These are phyloP conservation scores for Sclerurus mexicanus DNA, from an alignment of 2,113 vertebrate genomes.

Conservation along the genomic window DNA sequence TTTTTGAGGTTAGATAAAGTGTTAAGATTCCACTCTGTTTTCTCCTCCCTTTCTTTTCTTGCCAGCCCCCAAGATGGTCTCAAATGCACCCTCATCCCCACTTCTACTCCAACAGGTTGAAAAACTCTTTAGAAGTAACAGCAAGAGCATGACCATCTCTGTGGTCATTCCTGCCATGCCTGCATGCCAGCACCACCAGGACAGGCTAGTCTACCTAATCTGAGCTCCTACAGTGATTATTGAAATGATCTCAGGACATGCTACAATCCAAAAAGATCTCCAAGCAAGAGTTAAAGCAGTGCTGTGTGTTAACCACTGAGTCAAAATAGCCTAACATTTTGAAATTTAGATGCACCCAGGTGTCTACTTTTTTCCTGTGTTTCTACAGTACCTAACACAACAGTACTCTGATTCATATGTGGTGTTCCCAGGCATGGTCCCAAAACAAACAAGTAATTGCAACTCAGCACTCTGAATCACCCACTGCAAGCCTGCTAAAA, in stretches of 20 bases:
- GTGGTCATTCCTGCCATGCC: background rate
- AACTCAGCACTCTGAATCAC: background rate
- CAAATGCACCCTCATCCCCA: background rate
- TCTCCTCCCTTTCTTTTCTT: background rate
- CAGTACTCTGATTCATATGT: background rate
- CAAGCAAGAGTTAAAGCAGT: background rate
- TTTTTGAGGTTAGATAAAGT: background rate
- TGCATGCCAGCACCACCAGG: background rate
- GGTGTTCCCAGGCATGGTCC: background rate
- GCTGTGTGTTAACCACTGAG: background rate
- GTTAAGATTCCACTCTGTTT: background rate
- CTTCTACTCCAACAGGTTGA: background rate
- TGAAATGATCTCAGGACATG: background rate
- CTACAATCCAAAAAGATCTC: background rate
- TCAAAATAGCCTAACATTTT: background rate
- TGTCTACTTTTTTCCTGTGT: background rate
- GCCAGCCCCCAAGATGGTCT: background rate
- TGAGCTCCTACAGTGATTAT: background rate
- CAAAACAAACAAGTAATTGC: conserved; percentile 28
- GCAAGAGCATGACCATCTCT: background rate
- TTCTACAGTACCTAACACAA: background rate
- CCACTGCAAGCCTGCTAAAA: background rate
- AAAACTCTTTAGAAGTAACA: background rate
- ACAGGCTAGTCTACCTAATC: background rate
- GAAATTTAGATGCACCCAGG: background rate